Evolutionary conservation across 2,888 invertebrate genomes (phyloP).

Genomic region (Antitype chi): DNA sequence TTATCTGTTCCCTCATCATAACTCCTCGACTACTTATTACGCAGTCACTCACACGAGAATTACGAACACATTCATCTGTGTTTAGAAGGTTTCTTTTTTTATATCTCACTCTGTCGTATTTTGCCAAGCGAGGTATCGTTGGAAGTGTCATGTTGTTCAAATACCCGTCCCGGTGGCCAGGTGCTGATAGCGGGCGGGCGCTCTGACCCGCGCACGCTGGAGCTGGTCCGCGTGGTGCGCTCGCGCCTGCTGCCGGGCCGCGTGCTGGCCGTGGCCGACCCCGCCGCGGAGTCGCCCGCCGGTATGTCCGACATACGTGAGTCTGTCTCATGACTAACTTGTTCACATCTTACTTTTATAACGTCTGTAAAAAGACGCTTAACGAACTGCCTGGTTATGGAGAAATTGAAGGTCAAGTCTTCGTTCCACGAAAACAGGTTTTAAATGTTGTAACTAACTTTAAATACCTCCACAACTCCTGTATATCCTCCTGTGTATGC

Average conservation of each 20-base stretch:
- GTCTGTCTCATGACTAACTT: conserved; percentile 65
- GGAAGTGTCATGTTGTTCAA: background rate
- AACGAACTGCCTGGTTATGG: background rate
- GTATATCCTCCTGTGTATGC: background rate
- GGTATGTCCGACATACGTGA: conserved; percentile 88
- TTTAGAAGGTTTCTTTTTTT: no score
- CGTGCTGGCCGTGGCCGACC: conserved; percentile 92
- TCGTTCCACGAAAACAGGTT: background rate
- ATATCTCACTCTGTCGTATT: background rate
- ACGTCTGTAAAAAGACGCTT: background rate
- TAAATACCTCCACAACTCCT: background rate
- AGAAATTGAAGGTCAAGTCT: background rate
- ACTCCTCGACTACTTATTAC: background rate
- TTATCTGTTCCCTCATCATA: background rate
- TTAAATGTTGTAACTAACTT: background rate
- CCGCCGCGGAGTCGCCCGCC: conserved; percentile 84
- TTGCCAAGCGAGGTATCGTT: background rate
- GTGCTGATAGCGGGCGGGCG: conserved; percentile 92
- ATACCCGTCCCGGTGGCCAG: conserved; percentile 66
- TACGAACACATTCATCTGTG: no score
- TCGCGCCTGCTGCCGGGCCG: conserved; percentile 92
- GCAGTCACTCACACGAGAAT: no score
- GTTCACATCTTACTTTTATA: conserved; percentile 6
- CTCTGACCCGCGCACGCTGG: conserved; percentile 92
- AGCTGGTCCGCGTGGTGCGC: conserved; percentile 92